These are phyloP conservation scores for Sardinella longiceps DNA, from an alignment of 2,797 vertebrate species.

Conservation along the genomic window DNA sequence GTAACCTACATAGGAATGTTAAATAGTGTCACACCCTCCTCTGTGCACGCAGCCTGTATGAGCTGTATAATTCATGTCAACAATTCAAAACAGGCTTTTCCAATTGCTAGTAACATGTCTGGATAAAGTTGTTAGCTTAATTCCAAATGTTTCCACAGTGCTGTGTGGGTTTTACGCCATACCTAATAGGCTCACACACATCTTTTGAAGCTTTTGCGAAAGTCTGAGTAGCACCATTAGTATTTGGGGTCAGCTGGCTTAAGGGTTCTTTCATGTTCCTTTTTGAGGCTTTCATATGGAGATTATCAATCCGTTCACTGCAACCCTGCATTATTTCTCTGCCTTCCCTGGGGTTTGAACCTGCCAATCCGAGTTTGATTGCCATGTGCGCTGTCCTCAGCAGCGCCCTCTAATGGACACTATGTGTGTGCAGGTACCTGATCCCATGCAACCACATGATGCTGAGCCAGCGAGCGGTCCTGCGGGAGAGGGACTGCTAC, in stretches of 20 bases:
- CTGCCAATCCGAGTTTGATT: background rate
- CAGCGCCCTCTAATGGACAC: conserved; percentile 19
- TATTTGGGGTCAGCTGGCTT: background rate
- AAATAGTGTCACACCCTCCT: background rate
- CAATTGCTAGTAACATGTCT: background rate
- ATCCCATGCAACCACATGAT: conserved; percentile 99
- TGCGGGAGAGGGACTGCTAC: conserved; percentile 93
- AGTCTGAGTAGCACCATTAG: background rate
- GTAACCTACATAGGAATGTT: background rate
- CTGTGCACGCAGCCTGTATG: background rate
- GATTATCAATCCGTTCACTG: background rate
- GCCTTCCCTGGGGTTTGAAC: no score
- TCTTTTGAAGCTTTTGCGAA: background rate
- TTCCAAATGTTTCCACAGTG: background rate
- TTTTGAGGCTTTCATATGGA: background rate
- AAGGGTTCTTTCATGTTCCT: background rate
- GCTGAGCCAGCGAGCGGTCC: conserved; percentile 89
- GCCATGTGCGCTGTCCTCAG: background rate
- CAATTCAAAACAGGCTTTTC: background rate
- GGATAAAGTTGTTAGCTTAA: background rate
- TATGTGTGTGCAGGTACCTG: conserved; percentile 84
- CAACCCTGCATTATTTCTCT: background rate
- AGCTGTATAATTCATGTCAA: background rate
- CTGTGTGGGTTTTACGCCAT: background rate
- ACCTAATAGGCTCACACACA: background rate